Conservation (phyloP, 2,888 invertebrate species). For the Stenodera caucasica region DNA sequence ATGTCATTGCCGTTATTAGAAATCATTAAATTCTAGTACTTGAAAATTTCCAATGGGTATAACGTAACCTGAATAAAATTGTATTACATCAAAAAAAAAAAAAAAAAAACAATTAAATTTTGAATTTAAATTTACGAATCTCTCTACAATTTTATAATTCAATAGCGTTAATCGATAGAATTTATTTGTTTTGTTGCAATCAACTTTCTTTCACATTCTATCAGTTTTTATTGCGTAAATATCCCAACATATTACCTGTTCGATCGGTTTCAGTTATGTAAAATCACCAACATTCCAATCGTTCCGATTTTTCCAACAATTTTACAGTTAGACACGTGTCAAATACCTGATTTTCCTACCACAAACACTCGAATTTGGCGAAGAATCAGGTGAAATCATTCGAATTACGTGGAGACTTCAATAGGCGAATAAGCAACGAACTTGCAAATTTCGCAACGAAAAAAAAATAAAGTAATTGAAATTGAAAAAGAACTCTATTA, state of each 20-base stretch:
- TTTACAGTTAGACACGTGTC: conserved; percentile 3
- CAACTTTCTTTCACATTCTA: conserved; percentile 5
- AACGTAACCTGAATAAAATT: conserved; percentile 1
- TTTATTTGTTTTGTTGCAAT: neutral
- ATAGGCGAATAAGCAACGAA: conserved; percentile 1
- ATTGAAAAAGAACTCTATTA: no score
- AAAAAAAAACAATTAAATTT: no score
- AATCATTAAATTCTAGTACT: neutral
- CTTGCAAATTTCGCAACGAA: neutral
- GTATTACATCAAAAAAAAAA: no score
- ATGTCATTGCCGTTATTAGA: conserved; percentile 11
- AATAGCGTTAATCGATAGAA: neutral
- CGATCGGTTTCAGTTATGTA: conserved; percentile 2
- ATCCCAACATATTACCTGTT: neutral
- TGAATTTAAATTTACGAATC: neutral
- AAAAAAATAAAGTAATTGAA: no score
- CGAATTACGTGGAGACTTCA: neutral
- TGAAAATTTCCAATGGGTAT: neutral
- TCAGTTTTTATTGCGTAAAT: neutral
- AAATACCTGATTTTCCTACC: neutral
- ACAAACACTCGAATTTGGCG: neutral
- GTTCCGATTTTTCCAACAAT: neutral
- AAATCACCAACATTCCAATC: conserved; percentile 1
- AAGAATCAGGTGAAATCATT: neutral
- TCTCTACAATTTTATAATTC: neutral